These are phyloP conservation scores for Thunnus maccoyii DNA, from an alignment of 2,113 vertebrate species.

Conservation along the genomic window DNA sequence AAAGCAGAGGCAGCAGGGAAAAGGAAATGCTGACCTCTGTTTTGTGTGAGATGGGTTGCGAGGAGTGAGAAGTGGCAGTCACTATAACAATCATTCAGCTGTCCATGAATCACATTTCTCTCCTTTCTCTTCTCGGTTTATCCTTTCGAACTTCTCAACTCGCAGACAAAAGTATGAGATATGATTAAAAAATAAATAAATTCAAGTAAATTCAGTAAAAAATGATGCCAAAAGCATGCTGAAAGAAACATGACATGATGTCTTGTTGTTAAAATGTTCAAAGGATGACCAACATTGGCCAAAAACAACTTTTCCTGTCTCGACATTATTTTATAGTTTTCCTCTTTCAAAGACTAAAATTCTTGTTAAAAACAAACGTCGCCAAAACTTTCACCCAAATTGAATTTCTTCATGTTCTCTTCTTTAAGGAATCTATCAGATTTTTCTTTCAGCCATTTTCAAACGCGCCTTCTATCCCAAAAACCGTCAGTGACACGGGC, in stretches of 20 bases:
- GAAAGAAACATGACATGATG: background rate
- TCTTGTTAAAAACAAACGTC: background rate
- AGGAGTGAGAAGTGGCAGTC: conserved; percentile 70
- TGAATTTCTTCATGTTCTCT: conserved; percentile 10
- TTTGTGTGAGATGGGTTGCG: conserved; percentile 61
- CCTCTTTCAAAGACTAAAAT: background rate
- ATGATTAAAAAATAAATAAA: background rate
- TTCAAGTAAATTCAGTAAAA: background rate
- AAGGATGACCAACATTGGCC: background rate
- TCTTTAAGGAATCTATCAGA: conserved; percentile 1
- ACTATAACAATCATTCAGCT: conserved; percentile 65
- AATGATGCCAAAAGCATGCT: background rate
- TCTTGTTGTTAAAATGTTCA: background rate
- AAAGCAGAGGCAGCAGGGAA: conserved; percentile 61
- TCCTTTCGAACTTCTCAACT: conserved; percentile 41
- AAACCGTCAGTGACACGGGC: conserved; percentile 49
- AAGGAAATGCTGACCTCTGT: conserved; percentile 61
- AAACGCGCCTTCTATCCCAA: conserved; percentile 35
- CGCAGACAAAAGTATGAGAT: conserved; percentile 18
- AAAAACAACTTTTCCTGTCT: conserved; percentile 12
- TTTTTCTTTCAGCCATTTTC: background rate
- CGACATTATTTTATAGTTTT: background rate
- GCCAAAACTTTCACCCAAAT: background rate
- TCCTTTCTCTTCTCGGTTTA: conserved; percentile 34
- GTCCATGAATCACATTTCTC: conserved; percentile 61